Evolutionary conservation across 1,140 invertebrate genomes (phyloP).

Genomic region (Pogonomyrmex californicus): DNA sequence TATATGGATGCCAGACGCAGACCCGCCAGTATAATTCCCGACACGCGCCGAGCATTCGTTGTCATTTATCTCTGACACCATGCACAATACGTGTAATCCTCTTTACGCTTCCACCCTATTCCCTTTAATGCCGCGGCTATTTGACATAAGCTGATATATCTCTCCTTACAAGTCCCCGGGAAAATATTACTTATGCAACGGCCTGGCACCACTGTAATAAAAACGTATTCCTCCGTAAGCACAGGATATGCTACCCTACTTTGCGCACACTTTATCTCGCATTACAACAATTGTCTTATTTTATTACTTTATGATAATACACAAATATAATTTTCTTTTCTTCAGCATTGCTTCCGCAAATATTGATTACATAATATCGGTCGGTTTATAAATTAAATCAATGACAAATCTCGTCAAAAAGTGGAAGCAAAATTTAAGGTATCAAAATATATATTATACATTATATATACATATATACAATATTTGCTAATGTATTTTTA

Average conservation of each 20-base stretch:
- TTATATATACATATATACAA: neutral
- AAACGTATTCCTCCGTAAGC: conserved; percentile 28
- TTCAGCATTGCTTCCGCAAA: neutral
- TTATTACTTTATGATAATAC: conserved; percentile 29
- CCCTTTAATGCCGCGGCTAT: conserved; percentile 72
- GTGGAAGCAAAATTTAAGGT: neutral
- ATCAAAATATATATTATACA: neutral
- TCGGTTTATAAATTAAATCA: neutral
- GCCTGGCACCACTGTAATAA: conserved; percentile 31
- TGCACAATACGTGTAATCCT: conserved; percentile 77
- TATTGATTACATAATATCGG: neutral
- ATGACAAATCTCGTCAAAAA: neutral
- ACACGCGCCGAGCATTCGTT: conserved; percentile 74
- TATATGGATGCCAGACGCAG: conserved; percentile 68
- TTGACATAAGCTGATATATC: conserved; percentile 71
- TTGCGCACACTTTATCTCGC: neutral
- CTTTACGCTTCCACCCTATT: conserved; percentile 72
- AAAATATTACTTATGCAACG: conserved; percentile 62
- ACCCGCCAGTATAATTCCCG: conserved; percentile 66
- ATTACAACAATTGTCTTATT: conserved; percentile 21
- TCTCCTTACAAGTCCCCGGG: conserved; percentile 57
- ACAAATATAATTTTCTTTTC: neutral
- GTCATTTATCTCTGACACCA: conserved; percentile 76
- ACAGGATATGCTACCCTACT: neutral
- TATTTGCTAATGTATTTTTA: neutral